These are phyloP conservation scores for Brachionus rotundiformis DNA, from an alignment of 1,140 invertebrate species.

Conservation along the genomic window DNA sequence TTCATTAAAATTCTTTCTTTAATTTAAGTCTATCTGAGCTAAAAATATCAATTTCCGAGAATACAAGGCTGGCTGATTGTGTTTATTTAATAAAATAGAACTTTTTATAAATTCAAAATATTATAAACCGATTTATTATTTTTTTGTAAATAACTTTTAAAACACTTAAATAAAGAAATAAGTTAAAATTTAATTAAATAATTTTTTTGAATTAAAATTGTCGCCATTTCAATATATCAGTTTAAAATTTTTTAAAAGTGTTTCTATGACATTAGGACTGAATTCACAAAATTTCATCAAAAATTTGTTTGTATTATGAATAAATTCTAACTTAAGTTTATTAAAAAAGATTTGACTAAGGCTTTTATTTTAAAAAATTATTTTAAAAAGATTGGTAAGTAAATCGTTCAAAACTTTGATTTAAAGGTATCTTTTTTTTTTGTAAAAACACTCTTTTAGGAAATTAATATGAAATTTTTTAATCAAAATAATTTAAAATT, in stretches of 20 bases:
- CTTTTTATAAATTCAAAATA: no score
- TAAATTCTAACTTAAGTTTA: background rate
- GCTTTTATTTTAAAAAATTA: background rate
- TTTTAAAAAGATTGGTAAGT: no score
- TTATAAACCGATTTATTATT: no score
- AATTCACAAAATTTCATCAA: background rate
- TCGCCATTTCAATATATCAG: background rate
- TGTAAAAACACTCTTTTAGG: background rate
- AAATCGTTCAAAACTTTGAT: no score
- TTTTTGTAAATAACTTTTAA: no score
- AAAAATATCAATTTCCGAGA: no score
- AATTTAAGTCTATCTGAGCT: no score
- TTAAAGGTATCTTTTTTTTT: background rate
- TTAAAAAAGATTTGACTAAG: background rate
- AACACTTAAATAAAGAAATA: no score
- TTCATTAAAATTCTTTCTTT: background rate
- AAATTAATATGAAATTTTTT: constrained; percentile 6
- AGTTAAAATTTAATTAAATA: no score
- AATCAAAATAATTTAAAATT: background rate
- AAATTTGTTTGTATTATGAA: background rate
- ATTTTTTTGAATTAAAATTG: background rate
- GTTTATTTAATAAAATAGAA: no score
- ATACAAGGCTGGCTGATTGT: no score
- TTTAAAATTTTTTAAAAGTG: background rate
- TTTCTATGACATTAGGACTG: background rate